Base-by-base conservation (phyloP, 1,140 invertebrate species). In the Phymastichus coffea region DNA sequence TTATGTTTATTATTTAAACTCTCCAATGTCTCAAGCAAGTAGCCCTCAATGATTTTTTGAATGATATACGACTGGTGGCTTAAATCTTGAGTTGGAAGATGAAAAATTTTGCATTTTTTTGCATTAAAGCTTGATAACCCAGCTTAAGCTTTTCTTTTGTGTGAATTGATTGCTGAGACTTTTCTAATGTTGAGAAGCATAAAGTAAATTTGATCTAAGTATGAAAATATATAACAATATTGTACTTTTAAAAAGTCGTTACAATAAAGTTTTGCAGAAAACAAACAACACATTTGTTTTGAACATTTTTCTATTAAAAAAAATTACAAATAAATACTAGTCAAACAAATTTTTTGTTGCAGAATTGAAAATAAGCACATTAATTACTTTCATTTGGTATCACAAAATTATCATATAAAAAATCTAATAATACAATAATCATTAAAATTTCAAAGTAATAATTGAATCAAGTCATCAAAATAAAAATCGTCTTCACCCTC, bases 401-500 rank as follows among this genome's bases (percentile, higher is more conserved):
- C 28, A 33, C 28, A 33, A 33, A 7, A 6, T 33, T 33, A 33
- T 33, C 6, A 33, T 12, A 40, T 40, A 40, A 40, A 40, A 6
- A 12, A 17, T 12, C n/a, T 40, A 6, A 40, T 6, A 38, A 17
- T 20, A 35, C 23, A 33, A 15, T 49, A 10, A 33, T 33, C 15
- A 30, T 10, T n/a, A n/a, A n/a, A n/a, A n/a, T n/a, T 51, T 28
- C 41, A 62, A 51, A 19, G 14, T 7, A 70, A 37, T 30, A 46
- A 25, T 61, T 67, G 59, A 46, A 70, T 30, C 10, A 76, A 28
- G 28, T 60, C 57, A 47, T 70, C 47, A 76, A 78, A 81, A 7
- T 48, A 57, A 64, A 82, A 82, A 35, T 70, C 73, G 28, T 74
- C 57, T 12, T 62, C 12, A 8, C 65, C 70, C 48, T 79, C 67